Conservation (phyloP, 2,797 vertebrate species). For the Vespertilio murinus region DNA sequence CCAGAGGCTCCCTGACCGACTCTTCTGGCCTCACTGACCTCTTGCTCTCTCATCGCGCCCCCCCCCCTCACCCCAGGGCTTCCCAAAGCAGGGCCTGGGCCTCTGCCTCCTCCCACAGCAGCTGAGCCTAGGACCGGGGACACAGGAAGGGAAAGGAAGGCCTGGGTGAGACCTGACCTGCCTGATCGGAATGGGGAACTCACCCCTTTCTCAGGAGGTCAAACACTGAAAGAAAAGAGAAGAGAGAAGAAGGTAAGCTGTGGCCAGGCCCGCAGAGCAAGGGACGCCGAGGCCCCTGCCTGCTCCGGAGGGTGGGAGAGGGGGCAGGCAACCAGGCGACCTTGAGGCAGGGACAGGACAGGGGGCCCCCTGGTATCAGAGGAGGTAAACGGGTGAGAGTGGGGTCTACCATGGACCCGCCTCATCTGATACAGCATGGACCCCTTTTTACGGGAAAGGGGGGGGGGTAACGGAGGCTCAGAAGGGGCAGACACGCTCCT, state of each 20-base stretch:
- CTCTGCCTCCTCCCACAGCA: conserved; percentile 6
- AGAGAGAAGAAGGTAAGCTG: conserved; percentile 56
- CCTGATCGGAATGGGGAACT: conserved; percentile 82
- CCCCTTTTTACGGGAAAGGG: background rate
- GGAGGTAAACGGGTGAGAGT: background rate
- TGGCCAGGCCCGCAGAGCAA: background rate
- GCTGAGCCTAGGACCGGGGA: background rate
- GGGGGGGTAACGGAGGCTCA: background rate
- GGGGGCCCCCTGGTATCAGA: background rate
- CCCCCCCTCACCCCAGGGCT: background rate
- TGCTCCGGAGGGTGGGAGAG: background rate
- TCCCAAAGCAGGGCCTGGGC: background rate
- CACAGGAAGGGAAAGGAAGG: conserved; percentile 2
- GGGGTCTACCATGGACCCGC: background rate
- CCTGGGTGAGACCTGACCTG: conserved; percentile 51
- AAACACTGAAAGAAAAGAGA: conserved; percentile 90
- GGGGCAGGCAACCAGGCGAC: background rate
- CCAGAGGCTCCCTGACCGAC: background rate
- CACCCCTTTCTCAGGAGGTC: conserved; percentile 98
- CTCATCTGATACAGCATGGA: background rate
- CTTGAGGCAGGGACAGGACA: background rate
- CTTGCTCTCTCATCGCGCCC: background rate
- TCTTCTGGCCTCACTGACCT: background rate
- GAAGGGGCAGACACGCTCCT: background rate
- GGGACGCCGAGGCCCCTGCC: background rate